These are phyloP conservation scores for Megalops cyprinoides DNA, from an alignment of 2,797 vertebrate genomes.

Conservation along the genomic window DNA sequence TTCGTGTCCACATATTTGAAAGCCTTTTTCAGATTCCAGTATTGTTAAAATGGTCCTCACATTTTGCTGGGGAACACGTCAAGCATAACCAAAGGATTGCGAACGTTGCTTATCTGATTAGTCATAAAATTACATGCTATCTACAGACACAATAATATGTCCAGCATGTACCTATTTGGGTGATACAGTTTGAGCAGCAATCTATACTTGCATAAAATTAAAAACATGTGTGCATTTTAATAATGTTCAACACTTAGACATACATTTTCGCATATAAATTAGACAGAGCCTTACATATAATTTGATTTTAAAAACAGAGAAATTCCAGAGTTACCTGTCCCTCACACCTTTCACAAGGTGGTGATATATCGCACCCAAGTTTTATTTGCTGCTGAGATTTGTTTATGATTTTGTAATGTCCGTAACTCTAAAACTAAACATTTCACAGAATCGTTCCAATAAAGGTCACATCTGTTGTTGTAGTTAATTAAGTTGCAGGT, in stretches of 20 bases:
- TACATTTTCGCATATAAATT: too few relatives aligned
- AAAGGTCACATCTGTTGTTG: slow-evolving; percentile 43
- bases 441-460: slow-evolving; percentile 14
- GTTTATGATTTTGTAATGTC: slow-evolving; percentile 51
- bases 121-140: neutral
- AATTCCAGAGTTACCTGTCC: too few relatives aligned
- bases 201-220: too few relatives aligned
- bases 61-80: neutral
- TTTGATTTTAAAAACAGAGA: too few relatives aligned
- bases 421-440: slow-evolving; percentile 46
- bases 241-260: too few relatives aligned
- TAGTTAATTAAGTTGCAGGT: slow-evolving; percentile 36
- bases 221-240: too few relatives aligned
- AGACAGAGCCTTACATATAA: too few relatives aligned
- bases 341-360: neutral
- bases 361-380: slow-evolving; percentile 39
- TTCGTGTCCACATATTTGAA: neutral
- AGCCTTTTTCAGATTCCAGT: neutral
- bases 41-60: too few relatives aligned
- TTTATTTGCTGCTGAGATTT: slow-evolving; percentile 42
- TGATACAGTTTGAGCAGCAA: neutral
- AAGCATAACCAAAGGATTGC: too few relatives aligned
- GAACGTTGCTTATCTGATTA: too few relatives aligned
- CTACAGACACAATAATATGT: neutral
- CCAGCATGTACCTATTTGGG: neutral